Percentiles rank a stretch among this genome's conserved stretches.
Conservation (phyloP, 2,888 invertebrate genomes). For the Brenthis ino region DNA sequence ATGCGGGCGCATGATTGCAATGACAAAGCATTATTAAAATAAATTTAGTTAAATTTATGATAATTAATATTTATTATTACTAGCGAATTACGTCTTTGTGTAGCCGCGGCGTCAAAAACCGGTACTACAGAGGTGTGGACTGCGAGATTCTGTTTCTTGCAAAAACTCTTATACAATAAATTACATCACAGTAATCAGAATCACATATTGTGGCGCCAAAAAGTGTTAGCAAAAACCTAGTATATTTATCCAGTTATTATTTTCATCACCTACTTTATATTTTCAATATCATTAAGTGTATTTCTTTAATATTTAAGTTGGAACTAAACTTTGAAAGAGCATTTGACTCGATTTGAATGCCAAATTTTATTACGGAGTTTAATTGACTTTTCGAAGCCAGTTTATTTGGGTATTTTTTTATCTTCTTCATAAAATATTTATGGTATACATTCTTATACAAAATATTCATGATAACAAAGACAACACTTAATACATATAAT, state of each 20-base stretch:
- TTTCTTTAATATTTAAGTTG: not conserved
- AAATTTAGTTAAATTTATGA: conserved; percentile 28
- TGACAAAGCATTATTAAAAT: not conserved
- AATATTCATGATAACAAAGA: no score
- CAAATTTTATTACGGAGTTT: no score
- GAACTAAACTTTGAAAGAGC: no score
- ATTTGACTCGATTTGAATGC: no score
- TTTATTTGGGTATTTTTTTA: no score
- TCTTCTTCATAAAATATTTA: no score
- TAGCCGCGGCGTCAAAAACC: conserved; percentile 12
- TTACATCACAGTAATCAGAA: not conserved
- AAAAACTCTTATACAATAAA: conserved; percentile 5
- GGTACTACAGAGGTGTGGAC: conserved; percentile 29
- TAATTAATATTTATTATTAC: conserved; percentile 41
- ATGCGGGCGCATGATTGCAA: conserved; percentile 8
- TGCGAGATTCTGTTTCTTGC: conserved; percentile 11
- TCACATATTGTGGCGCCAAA: not conserved
- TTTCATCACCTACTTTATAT: not conserved
- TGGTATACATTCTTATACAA: no score
- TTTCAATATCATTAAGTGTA: conserved; percentile 1
- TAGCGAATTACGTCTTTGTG: not conserved
- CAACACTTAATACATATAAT: no score
- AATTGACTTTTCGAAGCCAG: no score
- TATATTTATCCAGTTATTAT: conserved; percentile 1
- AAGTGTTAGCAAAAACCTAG: not conserved